Percentiles rank a stretch among this genome's conserved stretches.
Evolutionary conservation across 1,140 invertebrate species (phyloP).

Genomic region (Elymnias hypermnestra): DNA sequence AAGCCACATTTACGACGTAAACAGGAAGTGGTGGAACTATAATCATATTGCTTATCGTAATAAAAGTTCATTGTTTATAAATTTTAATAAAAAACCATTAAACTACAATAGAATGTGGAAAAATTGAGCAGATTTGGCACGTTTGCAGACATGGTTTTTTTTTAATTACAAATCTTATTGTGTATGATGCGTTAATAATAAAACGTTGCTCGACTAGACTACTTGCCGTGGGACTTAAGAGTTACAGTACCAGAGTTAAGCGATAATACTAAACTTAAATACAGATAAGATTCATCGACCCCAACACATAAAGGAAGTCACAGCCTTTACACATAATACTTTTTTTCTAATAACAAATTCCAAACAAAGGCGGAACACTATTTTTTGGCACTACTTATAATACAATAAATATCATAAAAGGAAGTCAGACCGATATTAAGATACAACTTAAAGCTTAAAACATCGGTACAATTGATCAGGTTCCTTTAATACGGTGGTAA

Average conservation of each 20-base stretch:
- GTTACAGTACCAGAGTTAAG: constrained; percentile 8
- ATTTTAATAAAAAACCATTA: constrained; percentile 21
- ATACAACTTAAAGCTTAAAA: too few species aligned
- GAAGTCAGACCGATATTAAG: too few species aligned
- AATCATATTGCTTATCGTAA: too few species aligned
- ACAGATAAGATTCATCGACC: constrained; percentile 50
- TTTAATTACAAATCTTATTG: constrained; percentile 22
- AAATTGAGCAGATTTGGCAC: constrained; percentile 56
- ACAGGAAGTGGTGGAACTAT: constrained; percentile 1
- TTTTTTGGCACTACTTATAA: not conserved
- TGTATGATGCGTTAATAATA: constrained; percentile 9
- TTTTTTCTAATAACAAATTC: constrained; percentile 4
- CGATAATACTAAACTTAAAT: constrained; percentile 19
- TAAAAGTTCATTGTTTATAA: constrained; percentile 16
- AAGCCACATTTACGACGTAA: not conserved
- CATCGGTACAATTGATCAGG: too few species aligned
- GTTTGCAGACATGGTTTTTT: constrained; percentile 15
- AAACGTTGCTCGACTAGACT: too few species aligned
- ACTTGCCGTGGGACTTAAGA: too few species aligned
- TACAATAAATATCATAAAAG: too few species aligned
- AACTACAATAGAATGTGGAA: constrained; percentile 23
- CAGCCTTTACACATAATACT: constrained; percentile 60
- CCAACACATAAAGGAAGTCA: constrained; percentile 60
- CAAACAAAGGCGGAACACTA: constrained; percentile 10
- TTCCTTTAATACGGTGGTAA: too few species aligned